A percentile compares a stretch with the other conserved stretches of the same genome.
phyloP scores from a whole-genome alignment of 2,888 invertebrate species.

The Apodemia hepburni region DNA sequence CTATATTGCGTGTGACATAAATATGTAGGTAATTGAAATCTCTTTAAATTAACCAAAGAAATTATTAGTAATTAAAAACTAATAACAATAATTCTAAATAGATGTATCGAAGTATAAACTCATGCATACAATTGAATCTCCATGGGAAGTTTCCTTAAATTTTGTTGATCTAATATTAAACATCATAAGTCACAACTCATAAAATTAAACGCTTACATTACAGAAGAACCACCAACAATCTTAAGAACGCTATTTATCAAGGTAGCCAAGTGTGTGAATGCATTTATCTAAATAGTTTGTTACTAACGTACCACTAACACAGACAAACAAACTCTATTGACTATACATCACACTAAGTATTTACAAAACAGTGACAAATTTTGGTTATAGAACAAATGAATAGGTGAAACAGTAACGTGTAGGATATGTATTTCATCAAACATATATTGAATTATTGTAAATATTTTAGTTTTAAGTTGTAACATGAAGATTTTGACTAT shows the following conservation, averaged over 20 bases:
- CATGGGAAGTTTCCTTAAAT: neutral
- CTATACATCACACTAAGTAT: neutral
- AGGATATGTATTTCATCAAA: no score
- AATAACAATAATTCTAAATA: no score
- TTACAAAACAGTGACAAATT: neutral
- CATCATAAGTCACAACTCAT: slow-evolving; percentile 13
- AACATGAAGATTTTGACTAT: no score
- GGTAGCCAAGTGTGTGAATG: slow-evolving; percentile 68
- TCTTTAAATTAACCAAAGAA: no score
- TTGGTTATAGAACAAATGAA: no score
- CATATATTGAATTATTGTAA: no score
- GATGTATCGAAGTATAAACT: no score
- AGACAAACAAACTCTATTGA: slow-evolving; percentile 37
- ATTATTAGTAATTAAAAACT: no score
- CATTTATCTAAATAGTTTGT: slow-evolving; percentile 36
- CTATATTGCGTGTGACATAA: no score
- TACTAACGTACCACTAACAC: slow-evolving; percentile 22
- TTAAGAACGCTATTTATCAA: slow-evolving; percentile 75
- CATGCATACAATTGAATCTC: neutral
- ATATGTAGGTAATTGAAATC: no score
- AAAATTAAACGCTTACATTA: slow-evolving; percentile 49
- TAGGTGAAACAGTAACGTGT: no score
- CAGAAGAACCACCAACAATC: slow-evolving; percentile 78
- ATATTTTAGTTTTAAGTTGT: no score
- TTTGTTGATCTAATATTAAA: slow-evolving; percentile 6